Conservation (phyloP, 2,797 vertebrate species). For the Macropus fuliginosus region DNA sequence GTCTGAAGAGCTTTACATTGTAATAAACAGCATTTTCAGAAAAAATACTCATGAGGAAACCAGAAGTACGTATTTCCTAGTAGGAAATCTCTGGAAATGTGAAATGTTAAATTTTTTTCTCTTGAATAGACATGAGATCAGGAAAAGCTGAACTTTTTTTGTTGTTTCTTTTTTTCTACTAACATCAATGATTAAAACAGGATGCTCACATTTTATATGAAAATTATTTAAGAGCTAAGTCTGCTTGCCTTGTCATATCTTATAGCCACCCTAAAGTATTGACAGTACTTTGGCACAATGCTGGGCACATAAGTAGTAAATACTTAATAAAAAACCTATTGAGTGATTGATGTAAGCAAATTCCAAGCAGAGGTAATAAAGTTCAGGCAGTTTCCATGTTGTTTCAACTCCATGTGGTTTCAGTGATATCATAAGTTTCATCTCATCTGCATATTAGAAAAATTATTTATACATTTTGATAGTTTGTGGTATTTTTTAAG, state of each 20-base stretch:
- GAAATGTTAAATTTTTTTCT: conserved; percentile 18
- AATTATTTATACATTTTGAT: background rate
- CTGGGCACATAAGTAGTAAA: background rate
- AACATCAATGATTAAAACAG: background rate
- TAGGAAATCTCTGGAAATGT: background rate
- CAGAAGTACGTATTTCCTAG: conserved; percentile 7
- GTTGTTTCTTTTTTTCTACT: conserved; percentile 26
- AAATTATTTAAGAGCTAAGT: background rate
- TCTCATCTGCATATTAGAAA: background rate
- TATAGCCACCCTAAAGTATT: conserved; percentile 4
- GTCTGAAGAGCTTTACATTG: conserved; percentile 27
- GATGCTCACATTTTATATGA: conserved; percentile 14
- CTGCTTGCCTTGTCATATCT: background rate
- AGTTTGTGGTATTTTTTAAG: background rate
- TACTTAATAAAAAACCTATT: background rate
- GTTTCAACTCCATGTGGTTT: background rate
- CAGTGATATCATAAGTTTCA: background rate
- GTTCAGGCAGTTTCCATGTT: background rate
- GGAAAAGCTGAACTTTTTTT: background rate
- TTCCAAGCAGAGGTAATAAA: background rate
- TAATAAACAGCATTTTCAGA: conserved; percentile 5
- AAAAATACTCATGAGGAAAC: conserved; percentile 36
- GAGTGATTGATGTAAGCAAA: background rate
- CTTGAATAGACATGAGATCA: background rate
- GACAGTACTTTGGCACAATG: background rate